Evolutionary conservation across 53 echinoderm and acorn worm species (phyloP).

Genomic region (Holothuria scabra): DNA sequence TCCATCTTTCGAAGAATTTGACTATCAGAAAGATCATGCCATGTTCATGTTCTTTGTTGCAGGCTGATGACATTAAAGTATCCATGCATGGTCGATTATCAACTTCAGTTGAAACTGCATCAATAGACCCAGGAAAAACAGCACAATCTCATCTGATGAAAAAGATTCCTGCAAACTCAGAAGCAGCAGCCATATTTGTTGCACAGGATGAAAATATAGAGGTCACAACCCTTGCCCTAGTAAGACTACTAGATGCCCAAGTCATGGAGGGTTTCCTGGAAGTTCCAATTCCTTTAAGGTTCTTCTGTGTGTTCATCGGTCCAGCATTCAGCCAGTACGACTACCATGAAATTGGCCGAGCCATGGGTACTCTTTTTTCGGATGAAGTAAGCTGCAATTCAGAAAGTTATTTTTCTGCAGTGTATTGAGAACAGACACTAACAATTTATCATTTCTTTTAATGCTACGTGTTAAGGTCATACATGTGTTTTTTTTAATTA

Average conservation of each 20-base stretch:
- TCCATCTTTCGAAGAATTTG: too few species aligned
- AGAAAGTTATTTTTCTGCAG: background rate
- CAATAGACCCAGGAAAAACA: conserved; percentile 25
- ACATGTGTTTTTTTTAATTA: too few species aligned
- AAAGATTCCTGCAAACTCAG: conserved; percentile 82
- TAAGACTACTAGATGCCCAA: conserved; percentile 64
- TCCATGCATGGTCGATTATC: conserved; percentile 36
- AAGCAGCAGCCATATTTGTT: conserved; percentile 90
- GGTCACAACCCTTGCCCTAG: conserved; percentile 67
- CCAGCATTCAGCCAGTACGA: conserved; percentile 72
- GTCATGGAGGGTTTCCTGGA: conserved; percentile 91
- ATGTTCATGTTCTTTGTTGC: background rate
- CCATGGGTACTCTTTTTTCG: conserved; percentile 90
- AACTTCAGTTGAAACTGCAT: conserved; percentile 19
- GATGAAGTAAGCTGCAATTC: conserved; percentile 80
- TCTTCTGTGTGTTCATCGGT: conserved; percentile 82
- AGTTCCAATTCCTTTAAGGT: conserved; percentile 86
- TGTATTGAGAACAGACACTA: too few species aligned
- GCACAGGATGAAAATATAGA: conserved; percentile 85
- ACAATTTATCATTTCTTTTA: too few species aligned
- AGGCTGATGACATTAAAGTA: conserved; percentile 50
- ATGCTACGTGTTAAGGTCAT: too few species aligned
- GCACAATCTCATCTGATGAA: conserved; percentile 74
- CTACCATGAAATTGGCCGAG: conserved; percentile 88
- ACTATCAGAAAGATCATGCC: too few species aligned